Conservation (phyloP, 2,113 vertebrate genomes). For the Aviceda subcristata region DNA sequence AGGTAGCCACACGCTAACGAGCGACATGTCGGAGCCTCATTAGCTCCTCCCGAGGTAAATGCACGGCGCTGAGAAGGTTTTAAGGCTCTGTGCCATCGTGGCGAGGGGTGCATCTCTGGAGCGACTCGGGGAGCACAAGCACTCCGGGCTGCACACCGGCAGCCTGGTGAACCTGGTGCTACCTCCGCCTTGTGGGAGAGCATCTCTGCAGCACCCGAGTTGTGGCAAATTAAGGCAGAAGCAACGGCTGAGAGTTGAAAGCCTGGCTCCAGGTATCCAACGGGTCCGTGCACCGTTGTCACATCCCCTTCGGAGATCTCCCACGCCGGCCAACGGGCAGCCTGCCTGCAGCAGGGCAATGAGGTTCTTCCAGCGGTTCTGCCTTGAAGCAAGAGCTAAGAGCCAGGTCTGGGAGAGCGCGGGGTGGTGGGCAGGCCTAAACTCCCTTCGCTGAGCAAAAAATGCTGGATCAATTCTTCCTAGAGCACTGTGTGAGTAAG, state of each 20-base stretch:
- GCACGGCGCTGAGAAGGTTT: not conserved
- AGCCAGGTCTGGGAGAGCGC: not conserved
- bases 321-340: not conserved
- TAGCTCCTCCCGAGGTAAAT: not conserved
- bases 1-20: not conserved
- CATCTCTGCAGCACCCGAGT: not conserved
- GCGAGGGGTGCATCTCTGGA: not conserved
- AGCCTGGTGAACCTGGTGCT: not conserved
- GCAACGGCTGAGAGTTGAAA: not conserved
- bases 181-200: not conserved
- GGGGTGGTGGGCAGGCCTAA: not conserved
- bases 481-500: not conserved
- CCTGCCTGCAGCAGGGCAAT: accelerated
- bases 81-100: not conserved
- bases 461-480: not conserved
- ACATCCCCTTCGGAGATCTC: not conserved
- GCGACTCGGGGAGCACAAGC: not conserved
- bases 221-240: not conserved
- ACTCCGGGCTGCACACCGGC: not conserved
- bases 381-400: not conserved
- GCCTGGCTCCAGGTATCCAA: not conserved
- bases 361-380: not conserved
- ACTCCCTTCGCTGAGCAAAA: not conserved
- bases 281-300: not conserved
- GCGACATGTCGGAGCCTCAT: accelerated